Evolutionary conservation across 2,888 invertebrate species (phyloP).

Genomic region (Sesia apiformis): DNA sequence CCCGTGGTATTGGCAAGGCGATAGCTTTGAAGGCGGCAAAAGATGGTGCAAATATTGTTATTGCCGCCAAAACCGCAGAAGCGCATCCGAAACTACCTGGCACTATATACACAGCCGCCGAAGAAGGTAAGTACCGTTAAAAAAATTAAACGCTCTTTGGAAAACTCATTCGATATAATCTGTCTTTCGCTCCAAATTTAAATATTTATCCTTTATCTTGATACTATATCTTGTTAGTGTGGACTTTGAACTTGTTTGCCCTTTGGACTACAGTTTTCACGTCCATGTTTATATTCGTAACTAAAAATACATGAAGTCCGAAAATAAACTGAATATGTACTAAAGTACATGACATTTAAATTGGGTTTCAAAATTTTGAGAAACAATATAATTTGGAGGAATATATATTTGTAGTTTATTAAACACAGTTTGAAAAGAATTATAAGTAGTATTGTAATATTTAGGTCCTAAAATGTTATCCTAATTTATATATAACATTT

Average conservation of each 20-base stretch:
- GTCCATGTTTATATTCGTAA: background rate
- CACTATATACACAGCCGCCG: conserved; percentile 92
- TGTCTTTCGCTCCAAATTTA: background rate
- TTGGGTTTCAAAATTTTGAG: no score
- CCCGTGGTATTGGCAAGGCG: conserved; percentile 95
- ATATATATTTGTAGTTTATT: no score
- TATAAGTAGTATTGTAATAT: no score
- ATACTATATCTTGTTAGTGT: conserved; percentile 12
- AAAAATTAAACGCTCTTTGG: background rate
- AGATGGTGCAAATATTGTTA: conserved; percentile 93
- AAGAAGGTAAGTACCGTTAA: conserved; percentile 80
- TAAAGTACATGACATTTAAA: no score
- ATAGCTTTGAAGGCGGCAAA: conserved; percentile 94
- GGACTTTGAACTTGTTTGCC: conserved; percentile 39
- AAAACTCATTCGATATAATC: background rate
- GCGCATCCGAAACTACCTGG: conserved; percentile 94
- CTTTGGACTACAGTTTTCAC: background rate
- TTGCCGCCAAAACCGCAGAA: conserved; percentile 93
- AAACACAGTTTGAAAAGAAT: no score
- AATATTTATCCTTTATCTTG: background rate
- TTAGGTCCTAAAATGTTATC: no score
- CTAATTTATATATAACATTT: no score
- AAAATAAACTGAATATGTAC: no score
- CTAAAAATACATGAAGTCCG: no score
- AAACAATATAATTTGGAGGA: no score